Percentiles rank a stretch among this genome's conserved stretches.
phyloP scores from a whole-genome alignment of 2,797 vertebrate genomes.

The Propithecus deckenii region DNA sequence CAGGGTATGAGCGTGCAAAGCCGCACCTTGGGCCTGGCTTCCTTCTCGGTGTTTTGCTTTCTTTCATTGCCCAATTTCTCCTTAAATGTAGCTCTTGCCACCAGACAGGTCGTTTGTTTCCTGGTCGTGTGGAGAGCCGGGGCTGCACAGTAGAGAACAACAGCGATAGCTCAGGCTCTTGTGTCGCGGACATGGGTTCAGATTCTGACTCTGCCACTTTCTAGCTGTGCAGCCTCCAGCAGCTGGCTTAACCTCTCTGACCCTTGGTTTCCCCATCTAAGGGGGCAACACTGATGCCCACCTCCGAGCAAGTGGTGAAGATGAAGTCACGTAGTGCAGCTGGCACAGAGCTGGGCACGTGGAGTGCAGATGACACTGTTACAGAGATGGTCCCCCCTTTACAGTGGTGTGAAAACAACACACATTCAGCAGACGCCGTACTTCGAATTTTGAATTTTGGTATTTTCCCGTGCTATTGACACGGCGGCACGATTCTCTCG shows the following conservation, averaged over 20 bases:
- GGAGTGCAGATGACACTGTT: not conserved
- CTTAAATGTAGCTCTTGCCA: not conserved
- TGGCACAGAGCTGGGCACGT: not conserved
- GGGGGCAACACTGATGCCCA: not conserved
- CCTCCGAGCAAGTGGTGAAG: not conserved
- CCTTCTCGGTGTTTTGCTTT: not conserved
- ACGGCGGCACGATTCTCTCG: not conserved
- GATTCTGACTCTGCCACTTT: too few relatives aligned
- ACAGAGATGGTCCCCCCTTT: not conserved
- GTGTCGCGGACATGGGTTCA: not conserved
- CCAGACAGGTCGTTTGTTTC: not conserved
- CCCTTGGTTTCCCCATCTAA: not conserved
- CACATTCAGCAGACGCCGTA: accelerated
- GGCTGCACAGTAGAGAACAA: not conserved
- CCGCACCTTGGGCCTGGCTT: not conserved
- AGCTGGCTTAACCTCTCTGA: not conserved
- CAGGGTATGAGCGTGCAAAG: not conserved
- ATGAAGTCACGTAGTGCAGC: accelerated
- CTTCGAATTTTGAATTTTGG: not conserved
- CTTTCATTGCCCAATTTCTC: accelerated
- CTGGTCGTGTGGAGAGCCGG: not conserved
- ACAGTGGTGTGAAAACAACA: too few relatives aligned
- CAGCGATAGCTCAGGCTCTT: not conserved
- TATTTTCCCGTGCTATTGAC: too few relatives aligned
- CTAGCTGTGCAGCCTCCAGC: too few relatives aligned